These are phyloP conservation scores for Puffinus mauretanicus DNA, from an alignment of 2,113 vertebrate genomes.

Conservation along the genomic window DNA sequence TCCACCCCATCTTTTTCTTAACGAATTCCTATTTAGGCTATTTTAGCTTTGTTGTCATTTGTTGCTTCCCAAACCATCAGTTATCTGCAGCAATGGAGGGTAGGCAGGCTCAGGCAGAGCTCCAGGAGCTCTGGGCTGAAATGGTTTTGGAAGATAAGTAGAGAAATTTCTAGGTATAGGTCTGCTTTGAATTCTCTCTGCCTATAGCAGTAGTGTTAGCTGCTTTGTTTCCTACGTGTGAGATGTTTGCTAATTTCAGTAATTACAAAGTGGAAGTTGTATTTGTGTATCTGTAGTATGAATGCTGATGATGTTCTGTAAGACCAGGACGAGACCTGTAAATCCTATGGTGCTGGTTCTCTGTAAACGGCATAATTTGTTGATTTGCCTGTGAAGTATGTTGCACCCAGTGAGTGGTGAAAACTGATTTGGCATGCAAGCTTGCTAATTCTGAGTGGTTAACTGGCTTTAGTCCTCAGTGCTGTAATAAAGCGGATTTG, in stretches of 20 bases:
- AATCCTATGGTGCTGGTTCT: neutral
- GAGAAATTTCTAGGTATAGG: neutral
- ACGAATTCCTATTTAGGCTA: conserved; percentile 12
- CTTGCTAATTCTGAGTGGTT: conserved; percentile 20
- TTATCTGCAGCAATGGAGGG: neutral
- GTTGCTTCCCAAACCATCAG: neutral
- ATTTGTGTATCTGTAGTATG: neutral
- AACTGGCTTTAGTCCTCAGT: conserved; percentile 38
- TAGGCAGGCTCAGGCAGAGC: neutral
- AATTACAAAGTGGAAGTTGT: neutral
- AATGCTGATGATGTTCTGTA: neutral
- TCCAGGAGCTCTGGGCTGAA: neutral
- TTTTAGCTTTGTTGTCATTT: conserved; percentile 12
- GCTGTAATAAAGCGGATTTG: conserved; percentile 31
- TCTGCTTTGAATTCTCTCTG: neutral
- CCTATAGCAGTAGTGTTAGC: neutral
- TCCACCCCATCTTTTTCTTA: neutral
- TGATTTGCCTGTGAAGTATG: conserved; percentile 48
- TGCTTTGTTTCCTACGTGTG: neutral
- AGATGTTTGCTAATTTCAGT: neutral
- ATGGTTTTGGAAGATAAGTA: neutral
- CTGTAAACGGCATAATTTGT: conserved; percentile 14
- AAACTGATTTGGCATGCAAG: conserved; percentile 27
- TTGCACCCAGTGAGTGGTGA: neutral
- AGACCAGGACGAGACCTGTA: neutral